These are phyloP conservation scores for Pollenia angustigena DNA, from an alignment of 2,888 invertebrate species.

Conservation along the genomic window DNA sequence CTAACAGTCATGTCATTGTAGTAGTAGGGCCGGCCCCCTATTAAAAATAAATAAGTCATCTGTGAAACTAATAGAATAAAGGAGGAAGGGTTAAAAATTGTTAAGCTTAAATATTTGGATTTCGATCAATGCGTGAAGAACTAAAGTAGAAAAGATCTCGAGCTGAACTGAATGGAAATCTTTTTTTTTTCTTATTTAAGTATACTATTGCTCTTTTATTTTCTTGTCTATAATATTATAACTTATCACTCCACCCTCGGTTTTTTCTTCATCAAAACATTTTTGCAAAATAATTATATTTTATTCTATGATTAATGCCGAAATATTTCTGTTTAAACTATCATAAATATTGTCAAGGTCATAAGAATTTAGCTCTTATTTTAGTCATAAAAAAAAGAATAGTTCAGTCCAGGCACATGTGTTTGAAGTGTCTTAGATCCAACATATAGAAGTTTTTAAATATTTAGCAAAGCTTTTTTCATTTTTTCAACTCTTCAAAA, in stretches of 20 bases:
- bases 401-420: neutral
- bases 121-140: no score
- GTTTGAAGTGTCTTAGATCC: neutral
- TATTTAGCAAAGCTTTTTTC: neutral
- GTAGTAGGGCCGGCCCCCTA: neutral
- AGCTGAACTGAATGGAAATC: no score
- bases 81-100: neutral
- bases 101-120: no score
- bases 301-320: slow-evolving; percentile 9
- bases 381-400: neutral
- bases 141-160: no score
- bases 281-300: slow-evolving; percentile 8
- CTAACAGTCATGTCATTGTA: slow-evolving; percentile 29
- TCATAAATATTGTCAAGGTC: slow-evolving; percentile 41
- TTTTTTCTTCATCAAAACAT: no score
- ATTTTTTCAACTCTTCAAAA: no score
- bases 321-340: slow-evolving; percentile 1
- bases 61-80: neutral
- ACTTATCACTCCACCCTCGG: neutral
- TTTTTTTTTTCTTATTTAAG: no score
- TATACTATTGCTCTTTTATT: no score
- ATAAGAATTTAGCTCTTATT: slow-evolving; percentile 21
- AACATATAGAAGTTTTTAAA: slow-evolving; percentile 24
- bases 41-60: neutral
- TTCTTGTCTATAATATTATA: no score